phyloP scores from a whole-genome alignment of 30 jellyfish, hydroid and myxozoan genomes.

The Turritopsis rubra region DNA sequence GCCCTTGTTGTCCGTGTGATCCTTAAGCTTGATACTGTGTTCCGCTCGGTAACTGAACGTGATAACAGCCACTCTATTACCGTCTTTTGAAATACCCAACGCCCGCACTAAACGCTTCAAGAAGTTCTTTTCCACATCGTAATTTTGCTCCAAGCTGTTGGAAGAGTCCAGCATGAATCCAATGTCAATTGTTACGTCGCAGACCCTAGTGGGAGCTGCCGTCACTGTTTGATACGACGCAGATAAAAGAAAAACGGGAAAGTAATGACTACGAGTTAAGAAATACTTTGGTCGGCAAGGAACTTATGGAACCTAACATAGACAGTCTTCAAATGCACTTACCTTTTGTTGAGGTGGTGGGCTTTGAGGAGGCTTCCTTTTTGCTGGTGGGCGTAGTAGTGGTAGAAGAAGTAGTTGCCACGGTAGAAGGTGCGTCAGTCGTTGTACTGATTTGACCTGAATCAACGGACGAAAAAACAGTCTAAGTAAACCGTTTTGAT shows the following conservation, averaged over 20 bases:
- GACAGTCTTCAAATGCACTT: no score
- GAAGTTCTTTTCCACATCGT: constrained; percentile 50
- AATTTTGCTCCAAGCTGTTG: constrained; percentile 43
- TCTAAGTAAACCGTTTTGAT: no score
- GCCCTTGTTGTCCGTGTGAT: constrained; percentile 11
- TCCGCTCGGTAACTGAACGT: constrained; percentile 52
- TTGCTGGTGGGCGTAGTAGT: background rate
- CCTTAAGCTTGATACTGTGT: constrained; percentile 32
- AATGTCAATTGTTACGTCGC: constrained; percentile 32
- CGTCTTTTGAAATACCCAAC: constrained; percentile 29
- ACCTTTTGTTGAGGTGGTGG: background rate
- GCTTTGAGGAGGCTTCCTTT: no score
- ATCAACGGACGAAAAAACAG: no score
- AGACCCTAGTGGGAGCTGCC: constrained; percentile 33
- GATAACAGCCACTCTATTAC: constrained; percentile 54
- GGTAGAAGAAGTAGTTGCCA: background rate
- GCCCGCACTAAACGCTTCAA: constrained; percentile 36
- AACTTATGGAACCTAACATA: no score
- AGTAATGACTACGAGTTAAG: background rate
- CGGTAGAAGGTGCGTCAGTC: background rate
- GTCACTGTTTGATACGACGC: background rate
- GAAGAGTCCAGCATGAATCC: constrained; percentile 67
- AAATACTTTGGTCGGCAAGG: no score
- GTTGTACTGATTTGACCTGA: background rate
- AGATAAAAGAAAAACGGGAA: background rate